Conservation (phyloP, 2,113 vertebrate species). For the Zosterops lateralis region DNA sequence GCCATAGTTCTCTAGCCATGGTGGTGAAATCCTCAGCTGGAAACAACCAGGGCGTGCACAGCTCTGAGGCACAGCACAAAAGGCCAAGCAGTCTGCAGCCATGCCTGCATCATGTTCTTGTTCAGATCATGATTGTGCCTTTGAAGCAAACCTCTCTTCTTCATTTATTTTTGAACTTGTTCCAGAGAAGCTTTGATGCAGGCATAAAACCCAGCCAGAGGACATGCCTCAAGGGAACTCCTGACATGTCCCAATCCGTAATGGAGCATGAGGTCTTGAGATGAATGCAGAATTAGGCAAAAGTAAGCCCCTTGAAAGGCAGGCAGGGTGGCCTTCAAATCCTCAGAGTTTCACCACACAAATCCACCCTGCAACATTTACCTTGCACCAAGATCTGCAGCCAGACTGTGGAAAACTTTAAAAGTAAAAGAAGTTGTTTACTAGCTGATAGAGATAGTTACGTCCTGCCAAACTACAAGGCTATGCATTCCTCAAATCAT, state of each 20-base stretch:
- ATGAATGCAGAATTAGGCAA: neutral
- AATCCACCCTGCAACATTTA: neutral
- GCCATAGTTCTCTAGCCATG: neutral
- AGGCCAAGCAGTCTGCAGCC: neutral
- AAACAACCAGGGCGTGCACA: accelerated
- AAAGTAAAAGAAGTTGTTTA: neutral
- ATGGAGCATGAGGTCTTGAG: accelerated
- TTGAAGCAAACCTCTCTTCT: neutral
- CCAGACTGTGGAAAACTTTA: no score
- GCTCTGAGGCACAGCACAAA: neutral
- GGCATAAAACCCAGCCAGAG: accelerated
- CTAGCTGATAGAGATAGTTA: neutral
- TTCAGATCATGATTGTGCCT: neutral
- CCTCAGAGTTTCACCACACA: neutral
- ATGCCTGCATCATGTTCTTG: accelerated
- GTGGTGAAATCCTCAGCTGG: neutral
- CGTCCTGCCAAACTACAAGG: neutral
- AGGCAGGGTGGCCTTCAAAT: neutral
- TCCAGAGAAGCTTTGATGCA: neutral
- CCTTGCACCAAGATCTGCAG: neutral
- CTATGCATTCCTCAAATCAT: neutral
- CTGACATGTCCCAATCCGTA: neutral
- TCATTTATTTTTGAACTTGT: neutral
- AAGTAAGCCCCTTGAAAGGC: neutral
- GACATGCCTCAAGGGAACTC: neutral